Conservation (phyloP, 2,888 invertebrate genomes). For the Philonicus albiceps region DNA sequence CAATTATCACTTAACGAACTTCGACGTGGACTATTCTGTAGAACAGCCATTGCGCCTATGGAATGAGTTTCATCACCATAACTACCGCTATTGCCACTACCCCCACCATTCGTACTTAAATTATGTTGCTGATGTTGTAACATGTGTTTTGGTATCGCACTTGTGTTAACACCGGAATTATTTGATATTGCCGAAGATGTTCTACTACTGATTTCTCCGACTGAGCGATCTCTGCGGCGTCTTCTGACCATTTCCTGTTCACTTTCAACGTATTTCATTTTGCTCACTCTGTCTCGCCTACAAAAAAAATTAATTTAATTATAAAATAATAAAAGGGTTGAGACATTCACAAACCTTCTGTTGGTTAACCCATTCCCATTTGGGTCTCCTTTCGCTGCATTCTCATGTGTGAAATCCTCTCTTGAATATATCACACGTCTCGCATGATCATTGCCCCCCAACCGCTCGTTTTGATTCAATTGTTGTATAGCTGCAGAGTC, state of each 20-base stretch:
- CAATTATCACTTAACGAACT: constrained; percentile 50
- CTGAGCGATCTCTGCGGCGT: constrained; percentile 46
- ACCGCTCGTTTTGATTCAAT: background rate
- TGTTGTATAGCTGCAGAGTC: background rate
- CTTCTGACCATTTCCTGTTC: constrained; percentile 48
- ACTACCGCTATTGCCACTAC: background rate
- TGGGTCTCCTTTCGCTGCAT: constrained; percentile 72
- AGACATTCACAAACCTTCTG: constrained; percentile 38
- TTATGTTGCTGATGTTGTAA: constrained; percentile 19
- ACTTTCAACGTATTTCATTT: constrained; percentile 50
- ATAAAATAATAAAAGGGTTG: background rate
- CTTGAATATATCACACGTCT: constrained; percentile 68
- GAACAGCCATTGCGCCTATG: background rate
- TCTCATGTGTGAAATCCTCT: constrained; percentile 78
- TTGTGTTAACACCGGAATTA: constrained; percentile 42
- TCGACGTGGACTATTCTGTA: background rate
- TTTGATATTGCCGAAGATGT: background rate
- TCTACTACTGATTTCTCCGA: background rate
- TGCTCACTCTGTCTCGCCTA: constrained; percentile 46
- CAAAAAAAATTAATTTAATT: no score
- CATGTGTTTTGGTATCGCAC: constrained; percentile 44
- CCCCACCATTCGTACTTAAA: background rate
- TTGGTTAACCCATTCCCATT: constrained; percentile 46
- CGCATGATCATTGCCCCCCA: background rate
- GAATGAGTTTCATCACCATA: constrained; percentile 22